Percentiles rank a stretch among this genome's conserved stretches.
phyloP scores from a whole-genome alignment of 2,888 invertebrate genomes.

The Coleophora flavipennella region DNA sequence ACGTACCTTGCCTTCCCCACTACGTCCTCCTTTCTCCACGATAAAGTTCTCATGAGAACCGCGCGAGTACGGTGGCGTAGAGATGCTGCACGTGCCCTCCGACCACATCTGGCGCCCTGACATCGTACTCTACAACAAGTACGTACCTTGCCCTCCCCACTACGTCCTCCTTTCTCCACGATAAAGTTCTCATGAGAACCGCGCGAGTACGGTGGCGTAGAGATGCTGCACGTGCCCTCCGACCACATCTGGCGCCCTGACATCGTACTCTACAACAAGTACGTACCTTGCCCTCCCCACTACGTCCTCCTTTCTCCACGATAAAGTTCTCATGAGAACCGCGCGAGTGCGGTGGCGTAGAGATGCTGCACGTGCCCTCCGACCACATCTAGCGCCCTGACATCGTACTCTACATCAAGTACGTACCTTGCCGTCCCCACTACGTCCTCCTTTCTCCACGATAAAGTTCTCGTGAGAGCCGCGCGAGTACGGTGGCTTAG shows the following conservation, averaged over 20 bases:
- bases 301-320: not conserved
- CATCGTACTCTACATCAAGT: too few relatives aligned
- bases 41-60: slow-evolving; percentile 95
- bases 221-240: slow-evolving; percentile 95
- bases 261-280: slow-evolving; percentile 96
- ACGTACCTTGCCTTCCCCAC: slow-evolving; percentile 39
- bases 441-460: too few relatives aligned
- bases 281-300: slow-evolving; percentile 39
- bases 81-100: slow-evolving; percentile 95
- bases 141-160: slow-evolving; percentile 39
- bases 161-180: not conserved
- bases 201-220: slow-evolving; percentile 93
- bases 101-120: slow-evolving; percentile 98
- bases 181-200: slow-evolving; percentile 95
- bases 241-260: slow-evolving; percentile 98
- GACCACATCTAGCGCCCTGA: too few relatives aligned
- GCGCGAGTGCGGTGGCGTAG: too few relatives aligned
- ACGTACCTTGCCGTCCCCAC: too few relatives aligned
- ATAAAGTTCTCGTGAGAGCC: too few relatives aligned
- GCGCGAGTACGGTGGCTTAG: too few relatives aligned
- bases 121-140: slow-evolving; percentile 96
- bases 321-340: too few relatives aligned
- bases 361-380: too few relatives aligned
- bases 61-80: slow-evolving; percentile 93
- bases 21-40: not conserved